Conservation (phyloP, 2,113 vertebrate genomes). For the Tinamus guttatus region DNA sequence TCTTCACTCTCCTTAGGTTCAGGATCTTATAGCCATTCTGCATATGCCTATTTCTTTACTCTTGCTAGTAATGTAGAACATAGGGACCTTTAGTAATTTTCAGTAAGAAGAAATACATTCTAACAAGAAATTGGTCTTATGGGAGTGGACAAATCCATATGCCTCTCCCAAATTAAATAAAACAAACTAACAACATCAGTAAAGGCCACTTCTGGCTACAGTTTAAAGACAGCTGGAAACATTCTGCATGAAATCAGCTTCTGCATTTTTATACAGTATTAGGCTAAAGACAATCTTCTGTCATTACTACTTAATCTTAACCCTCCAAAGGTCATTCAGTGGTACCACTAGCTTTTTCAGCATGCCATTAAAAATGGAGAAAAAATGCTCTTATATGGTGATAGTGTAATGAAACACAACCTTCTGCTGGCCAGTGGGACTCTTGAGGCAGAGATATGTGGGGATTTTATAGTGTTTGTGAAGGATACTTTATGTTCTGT, state of each 20-base stretch:
- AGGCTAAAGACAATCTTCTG: conserved; percentile 47
- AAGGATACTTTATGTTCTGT: conserved; percentile 76
- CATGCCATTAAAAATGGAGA: conserved; percentile 33
- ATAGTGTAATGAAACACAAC: conserved; percentile 59
- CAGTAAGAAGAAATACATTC: background rate
- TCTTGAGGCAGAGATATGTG: conserved; percentile 62
- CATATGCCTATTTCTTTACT: background rate
- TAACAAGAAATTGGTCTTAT: background rate
- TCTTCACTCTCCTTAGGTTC: background rate
- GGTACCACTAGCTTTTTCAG: background rate
- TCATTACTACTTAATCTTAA: conserved; percentile 60
- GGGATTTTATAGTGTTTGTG: conserved; percentile 70
- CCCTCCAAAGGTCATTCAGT: conserved; percentile 26
- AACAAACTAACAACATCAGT: background rate
- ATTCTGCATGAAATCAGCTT: conserved; percentile 10
- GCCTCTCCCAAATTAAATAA: background rate
- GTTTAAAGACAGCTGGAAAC: conserved; percentile 30
- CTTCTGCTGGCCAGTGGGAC: conserved; percentile 61
- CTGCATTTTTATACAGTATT: conserved; percentile 34
- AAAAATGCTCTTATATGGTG: conserved; percentile 62
- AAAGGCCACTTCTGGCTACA: background rate
- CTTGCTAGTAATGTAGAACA: background rate
- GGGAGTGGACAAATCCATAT: background rate
- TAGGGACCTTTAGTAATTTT: background rate
- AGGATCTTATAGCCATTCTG: background rate